Evolutionary conservation across 2,888 invertebrate genomes (phyloP).

Genomic region (Anoncus sp.): DNA sequence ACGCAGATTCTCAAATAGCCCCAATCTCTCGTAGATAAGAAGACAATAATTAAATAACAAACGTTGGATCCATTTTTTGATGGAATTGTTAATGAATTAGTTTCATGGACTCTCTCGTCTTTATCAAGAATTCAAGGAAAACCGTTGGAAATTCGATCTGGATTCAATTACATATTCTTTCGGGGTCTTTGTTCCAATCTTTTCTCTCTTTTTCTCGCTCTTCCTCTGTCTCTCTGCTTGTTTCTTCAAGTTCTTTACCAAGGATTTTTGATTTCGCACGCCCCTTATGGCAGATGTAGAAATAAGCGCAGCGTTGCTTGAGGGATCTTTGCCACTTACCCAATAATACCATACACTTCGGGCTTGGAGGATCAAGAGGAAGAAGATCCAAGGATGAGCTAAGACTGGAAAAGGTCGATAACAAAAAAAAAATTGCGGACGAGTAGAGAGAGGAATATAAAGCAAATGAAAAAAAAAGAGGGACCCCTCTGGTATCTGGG

Average conservation of each 20-base stretch:
- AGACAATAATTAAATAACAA: too few species aligned
- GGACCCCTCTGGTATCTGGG: constrained; percentile 36
- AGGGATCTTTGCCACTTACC: constrained; percentile 20
- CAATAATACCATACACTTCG: constrained; percentile 11
- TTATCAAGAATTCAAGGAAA: not conserved
- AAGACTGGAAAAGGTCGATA: constrained; percentile 28
- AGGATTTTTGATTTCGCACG: constrained; percentile 52
- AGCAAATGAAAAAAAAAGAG: constrained; percentile 22
- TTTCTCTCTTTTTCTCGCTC: too few species aligned
- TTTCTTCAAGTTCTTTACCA: constrained; percentile 1
- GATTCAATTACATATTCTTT: not conserved
- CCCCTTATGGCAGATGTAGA: constrained; percentile 56
- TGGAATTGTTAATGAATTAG: too few species aligned
- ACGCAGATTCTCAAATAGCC: too few species aligned
- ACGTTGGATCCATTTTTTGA: too few species aligned
- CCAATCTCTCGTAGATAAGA: too few species aligned
- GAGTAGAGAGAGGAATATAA: constrained; percentile 5
- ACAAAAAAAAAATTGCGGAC: constrained; percentile 47
- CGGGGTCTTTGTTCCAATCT: not conserved
- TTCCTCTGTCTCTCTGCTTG: not conserved
- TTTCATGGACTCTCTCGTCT: not conserved
- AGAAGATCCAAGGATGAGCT: constrained; percentile 9
- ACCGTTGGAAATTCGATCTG: not conserved
- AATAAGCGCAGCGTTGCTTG: constrained; percentile 16
- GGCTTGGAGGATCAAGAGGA: constrained; percentile 2